Conservation (phyloP, 2,797 vertebrate genomes). For the Sarcoramphus papa region DNA sequence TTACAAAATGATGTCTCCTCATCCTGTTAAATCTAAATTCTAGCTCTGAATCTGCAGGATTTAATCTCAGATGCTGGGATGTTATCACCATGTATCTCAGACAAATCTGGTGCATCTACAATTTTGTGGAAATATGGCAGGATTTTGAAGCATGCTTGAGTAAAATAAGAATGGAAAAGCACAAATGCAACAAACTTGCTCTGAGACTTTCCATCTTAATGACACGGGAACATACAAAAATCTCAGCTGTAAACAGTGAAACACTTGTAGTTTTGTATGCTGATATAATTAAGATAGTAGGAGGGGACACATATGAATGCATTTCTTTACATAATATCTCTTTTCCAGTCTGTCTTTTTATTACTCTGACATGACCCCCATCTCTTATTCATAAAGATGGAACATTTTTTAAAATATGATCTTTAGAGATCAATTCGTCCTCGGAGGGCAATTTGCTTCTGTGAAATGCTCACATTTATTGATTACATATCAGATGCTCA, state of each 20-base stretch:
- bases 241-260: not conserved
- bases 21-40: not conserved
- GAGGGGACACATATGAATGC: not conserved
- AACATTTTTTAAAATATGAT: not conserved
- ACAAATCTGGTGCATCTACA: not conserved
- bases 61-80: not conserved
- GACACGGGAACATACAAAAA: rapidly evolving
- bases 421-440: not conserved
- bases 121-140: not conserved
- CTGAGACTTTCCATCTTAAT: not conserved
- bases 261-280: not conserved
- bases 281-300: not conserved
- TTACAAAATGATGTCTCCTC: not conserved
- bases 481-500: not conserved
- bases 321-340: not conserved
- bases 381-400: not conserved
- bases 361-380: not conserved
- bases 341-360: not conserved
- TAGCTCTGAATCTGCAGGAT: not conserved
- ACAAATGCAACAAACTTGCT: not conserved
- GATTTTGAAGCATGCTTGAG: not conserved
- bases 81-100: not conserved
- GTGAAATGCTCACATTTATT: not conserved
- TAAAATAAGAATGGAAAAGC: not conserved
- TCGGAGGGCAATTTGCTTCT: not conserved